Base-by-base conservation (phyloP, 2,797 vertebrate genomes). In the Caiman crocodilus region DNA sequence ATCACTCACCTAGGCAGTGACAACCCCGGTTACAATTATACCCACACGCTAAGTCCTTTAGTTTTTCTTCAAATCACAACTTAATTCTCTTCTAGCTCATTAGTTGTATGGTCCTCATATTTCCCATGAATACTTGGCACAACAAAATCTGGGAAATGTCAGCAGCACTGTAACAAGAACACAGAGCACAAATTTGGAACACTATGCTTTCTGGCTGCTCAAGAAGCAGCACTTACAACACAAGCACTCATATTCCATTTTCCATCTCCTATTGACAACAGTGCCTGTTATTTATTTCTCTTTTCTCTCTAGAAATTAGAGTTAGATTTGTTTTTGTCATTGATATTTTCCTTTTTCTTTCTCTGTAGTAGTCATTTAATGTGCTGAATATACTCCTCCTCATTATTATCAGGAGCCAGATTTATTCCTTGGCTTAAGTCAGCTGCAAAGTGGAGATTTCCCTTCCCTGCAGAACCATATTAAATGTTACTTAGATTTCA, bases 271-370 rank as follows among this genome's bases (percentile, higher is more conserved):
- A 64, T 8, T 67, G 85, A 58, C 5, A 64, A 30, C 0, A 21
- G 23, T 67, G 12, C 55, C 83, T 42, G 78, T 87, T 90, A 14
- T 75, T 79, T 90, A 89, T 15, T 7, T 2, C 4, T 63, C 9
- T 92, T 92, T 58, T 4, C 5, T 28, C 12, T 73, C 3, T 78
- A 84, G 42, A 86, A 50, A 60, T 2, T 82, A 23, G 12, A 76
- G 2, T 73, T 67, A 42, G 77, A 74, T 82, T 85, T 92, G 1
- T 15, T 80, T 80, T 76, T 76, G n/a, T 85, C 58, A 94, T 88
- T 73, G 64, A 18, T 1, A 2, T 67, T 67, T 59, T 67, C 32
- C 14, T 7, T 0, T 30, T 83, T 79, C 82, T 82, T 87, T 73
- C 1, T 73, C 42, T 87, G 76, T 11, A 21, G 2, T 11, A 75